phyloP scores from a whole-genome alignment of 2,888 invertebrate species.

The Pherbina coryleti region DNA sequence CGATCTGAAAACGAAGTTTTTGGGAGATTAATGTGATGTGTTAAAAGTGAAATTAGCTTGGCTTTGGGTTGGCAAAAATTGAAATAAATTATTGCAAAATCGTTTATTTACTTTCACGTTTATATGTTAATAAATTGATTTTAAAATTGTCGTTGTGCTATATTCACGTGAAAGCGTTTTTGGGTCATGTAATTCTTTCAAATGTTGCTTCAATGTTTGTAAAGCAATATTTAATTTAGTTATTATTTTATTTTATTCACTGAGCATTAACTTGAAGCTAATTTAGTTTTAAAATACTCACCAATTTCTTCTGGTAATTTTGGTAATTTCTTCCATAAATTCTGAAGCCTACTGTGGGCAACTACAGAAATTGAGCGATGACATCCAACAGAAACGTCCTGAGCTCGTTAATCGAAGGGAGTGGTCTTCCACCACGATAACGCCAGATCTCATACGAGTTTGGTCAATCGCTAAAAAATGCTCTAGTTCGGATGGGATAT shows the following conservation, averaged over 20 bases:
- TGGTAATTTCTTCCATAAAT: too few relatives aligned
- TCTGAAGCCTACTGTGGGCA: too few relatives aligned
- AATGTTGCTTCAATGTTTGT: neutral
- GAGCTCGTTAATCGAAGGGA: too few relatives aligned
- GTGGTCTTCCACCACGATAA: too few relatives aligned
- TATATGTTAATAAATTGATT: neutral
- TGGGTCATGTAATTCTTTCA: neutral
- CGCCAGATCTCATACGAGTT: too few relatives aligned
- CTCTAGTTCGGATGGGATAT: too few relatives aligned
- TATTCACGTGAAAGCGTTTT: neutral
- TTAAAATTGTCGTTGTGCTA: neutral
- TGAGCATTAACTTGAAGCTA: neutral
- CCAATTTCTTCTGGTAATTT: neutral
- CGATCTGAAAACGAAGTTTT: slow-evolving; percentile 54
- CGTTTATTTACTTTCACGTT: neutral
- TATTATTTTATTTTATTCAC: neutral
- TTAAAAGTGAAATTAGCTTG: neutral
- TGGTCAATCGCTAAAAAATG: too few relatives aligned
- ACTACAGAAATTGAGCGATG: too few relatives aligned
- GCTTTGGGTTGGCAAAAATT: neutral
- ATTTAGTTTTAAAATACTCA: neutral
- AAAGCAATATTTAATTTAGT: neutral
- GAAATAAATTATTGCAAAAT: neutral
- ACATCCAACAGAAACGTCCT: too few relatives aligned
- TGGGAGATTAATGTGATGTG: neutral